Base-by-base conservation (phyloP, 2,888 invertebrate species). In the Harpalus rufipes region DNA sequence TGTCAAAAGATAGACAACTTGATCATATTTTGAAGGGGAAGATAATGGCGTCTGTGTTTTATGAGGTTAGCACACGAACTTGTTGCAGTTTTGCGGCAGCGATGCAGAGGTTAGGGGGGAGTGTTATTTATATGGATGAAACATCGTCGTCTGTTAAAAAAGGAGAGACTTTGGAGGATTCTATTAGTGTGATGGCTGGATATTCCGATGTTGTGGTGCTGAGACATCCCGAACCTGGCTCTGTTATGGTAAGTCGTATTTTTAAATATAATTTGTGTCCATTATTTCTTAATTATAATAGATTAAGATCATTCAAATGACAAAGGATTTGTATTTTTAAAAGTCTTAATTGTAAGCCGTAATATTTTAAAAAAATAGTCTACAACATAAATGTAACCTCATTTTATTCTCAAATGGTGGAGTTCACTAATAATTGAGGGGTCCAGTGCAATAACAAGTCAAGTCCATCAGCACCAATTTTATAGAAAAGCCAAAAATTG, bases 61-160 rank as follows among this genome's bases (percentile, higher is more conserved):
- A 98, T 91, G 99, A 99, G 93, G 98, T 96, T 0, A 99, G 98
- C 90, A 99, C 99, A 0, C 93, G 99, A 86, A 99, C 99, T 0
- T 96, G 96, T 88, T 97, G 97, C 90, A 99, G 99, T 90, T 99
- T 99, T 92, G 94, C 97, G 0, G 97, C 97, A 0, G 99, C 99
- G 0, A 99, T 99, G 98, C 96, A 97, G 90, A 93, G 99, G 86
- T 93, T 99, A 5, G 99, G 99, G 7, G 99, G 99, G 0, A 94
- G 95, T 25, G 98, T 99, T 0, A 95, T 98, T 87, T 94, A 96
- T 89, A 96, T 99, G 91, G 97, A 99, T 89, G 96, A 96, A 87
- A 94, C 95, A 0, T 96, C 95, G 86, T 99, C 99, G 0, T 99
- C 99, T 0, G 97, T 96, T 14, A 96, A 97, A 89, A 99, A 99